Conservation (phyloP, 1,140 invertebrate genomes). For the Atta cephalotes region DNA sequence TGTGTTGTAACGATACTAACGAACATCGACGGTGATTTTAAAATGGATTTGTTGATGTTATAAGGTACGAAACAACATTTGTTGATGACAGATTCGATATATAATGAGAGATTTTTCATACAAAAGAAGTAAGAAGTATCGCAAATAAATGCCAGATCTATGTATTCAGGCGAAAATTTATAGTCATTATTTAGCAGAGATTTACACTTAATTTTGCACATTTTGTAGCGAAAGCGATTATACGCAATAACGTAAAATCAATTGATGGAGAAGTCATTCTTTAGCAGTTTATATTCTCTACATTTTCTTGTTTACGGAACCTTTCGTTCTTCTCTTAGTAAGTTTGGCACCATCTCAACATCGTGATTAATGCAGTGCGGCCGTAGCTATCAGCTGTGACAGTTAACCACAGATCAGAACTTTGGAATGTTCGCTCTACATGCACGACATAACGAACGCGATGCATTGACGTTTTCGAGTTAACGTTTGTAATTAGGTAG, state of each 20-base stretch:
- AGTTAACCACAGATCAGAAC: conserved; percentile 50
- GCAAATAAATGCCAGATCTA: background rate
- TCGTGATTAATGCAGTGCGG: conserved; percentile 49
- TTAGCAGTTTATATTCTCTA: conserved; percentile 53
- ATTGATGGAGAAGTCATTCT: conserved; percentile 4
- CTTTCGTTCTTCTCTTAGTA: conserved; percentile 20
- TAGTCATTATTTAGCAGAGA: background rate
- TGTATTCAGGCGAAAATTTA: background rate
- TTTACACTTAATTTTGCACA: background rate
- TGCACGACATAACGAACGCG: background rate
- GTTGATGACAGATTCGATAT: background rate
- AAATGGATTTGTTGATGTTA: conserved; percentile 25
- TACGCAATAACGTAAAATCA: conserved; percentile 13
- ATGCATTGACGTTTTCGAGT: conserved; percentile 36
- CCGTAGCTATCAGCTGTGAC: conserved; percentile 52
- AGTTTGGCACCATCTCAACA: conserved; percentile 63
- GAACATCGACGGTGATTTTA: conserved; percentile 52
- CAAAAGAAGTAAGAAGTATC: background rate
- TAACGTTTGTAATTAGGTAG: conserved; percentile 53
- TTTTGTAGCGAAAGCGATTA: background rate
- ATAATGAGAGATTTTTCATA: background rate
- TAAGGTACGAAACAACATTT: background rate
- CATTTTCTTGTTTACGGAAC: conserved; percentile 53
- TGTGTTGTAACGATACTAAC: conserved; percentile 33
- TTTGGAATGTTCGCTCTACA: conserved; percentile 43